These are phyloP conservation scores for Silurus meridionalis DNA, from an alignment of 2,113 vertebrate genomes.

Conservation along the genomic window DNA sequence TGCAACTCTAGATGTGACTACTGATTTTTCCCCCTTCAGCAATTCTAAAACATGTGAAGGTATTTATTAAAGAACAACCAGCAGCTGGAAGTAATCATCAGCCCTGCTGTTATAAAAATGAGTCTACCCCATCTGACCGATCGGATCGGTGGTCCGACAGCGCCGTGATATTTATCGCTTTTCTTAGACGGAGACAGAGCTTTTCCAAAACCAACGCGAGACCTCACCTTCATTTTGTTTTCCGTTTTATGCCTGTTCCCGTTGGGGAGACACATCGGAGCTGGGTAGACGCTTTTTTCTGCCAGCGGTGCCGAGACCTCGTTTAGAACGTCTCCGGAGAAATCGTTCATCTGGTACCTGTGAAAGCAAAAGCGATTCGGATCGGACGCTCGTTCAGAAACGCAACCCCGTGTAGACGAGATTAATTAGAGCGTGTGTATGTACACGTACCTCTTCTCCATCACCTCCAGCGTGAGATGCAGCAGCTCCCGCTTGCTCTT, in stretches of 20 bases:
- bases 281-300: conserved; percentile 80
- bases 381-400: not conserved
- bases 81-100: not conserved
- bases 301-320: conserved; percentile 83
- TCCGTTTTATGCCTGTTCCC: conserved; percentile 85
- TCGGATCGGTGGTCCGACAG: not conserved
- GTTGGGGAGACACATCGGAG: conserved; percentile 77
- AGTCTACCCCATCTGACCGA: not conserved
- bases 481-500: conserved; percentile 89
- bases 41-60: not conserved
- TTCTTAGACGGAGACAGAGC: not conserved
- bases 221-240: conserved; percentile 83
- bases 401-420: not conserved
- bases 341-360: conserved; percentile 89
- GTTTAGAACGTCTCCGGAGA: conserved; percentile 85
- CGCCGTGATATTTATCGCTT: conserved; percentile 2
- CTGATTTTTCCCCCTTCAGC: not conserved
- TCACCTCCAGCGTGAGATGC: conserved; percentile 89
- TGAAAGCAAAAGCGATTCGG: conserved; percentile 26
- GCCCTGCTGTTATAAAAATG: not conserved
- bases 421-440: not conserved
- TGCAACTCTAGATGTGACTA: too few species aligned
- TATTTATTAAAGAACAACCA: not conserved
- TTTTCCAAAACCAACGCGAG: not conserved
- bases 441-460: conserved; percentile 82